Evolutionary conservation across 1,140 invertebrate genomes (phyloP), one percentile per base, ranked within the genome.

Genomic region (Zaprionus ghesquierei): DNA sequence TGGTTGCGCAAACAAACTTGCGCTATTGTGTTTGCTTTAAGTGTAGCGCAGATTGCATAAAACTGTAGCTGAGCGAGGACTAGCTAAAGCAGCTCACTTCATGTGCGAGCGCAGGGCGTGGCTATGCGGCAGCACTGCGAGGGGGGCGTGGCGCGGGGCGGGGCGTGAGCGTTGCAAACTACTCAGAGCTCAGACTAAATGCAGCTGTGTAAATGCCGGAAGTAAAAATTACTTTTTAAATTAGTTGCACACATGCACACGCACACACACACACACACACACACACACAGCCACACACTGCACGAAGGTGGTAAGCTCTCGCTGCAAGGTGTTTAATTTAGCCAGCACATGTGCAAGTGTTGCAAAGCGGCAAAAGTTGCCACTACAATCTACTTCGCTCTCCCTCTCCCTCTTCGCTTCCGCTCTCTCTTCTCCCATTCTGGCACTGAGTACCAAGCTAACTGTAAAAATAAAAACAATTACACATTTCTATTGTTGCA

Each of bases 221-320:
- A 87, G 82, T 82, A 82, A 82, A 74, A 87, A 87, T 87, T 87
- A 87, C 82, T 87, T 87, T 87, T 89, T 87, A 87, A 87, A 87
- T 87, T 89, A 87, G 82, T 87, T 82, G 60, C 82, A 60, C 55
- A 79, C 53, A 56, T 50, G 33, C 53, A 55, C 29, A 63, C 60
- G 46, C 20, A 49, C 41, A 53, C 25, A 53, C 49, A 22, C 15
- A 29, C 9, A 15, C 20, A 23, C 35, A 33, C 8, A 23, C 27
- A 35, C 31, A 15, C 31, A 58, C 25, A 23, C 27, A 56, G 33
- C 2, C 41, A 38, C 29, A 61, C 51, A 41, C 13, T 38, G 38
- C 29, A 61, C 51, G 38, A 50, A 69, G 63, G 63, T 59, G 56
- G 65, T 55, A 58, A 61, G 55, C 56, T 38, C 49, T 58, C 23